These are phyloP conservation scores for Leptopterna dolabrata DNA, from an alignment of 2,888 invertebrate genomes.

Conservation along the genomic window DNA sequence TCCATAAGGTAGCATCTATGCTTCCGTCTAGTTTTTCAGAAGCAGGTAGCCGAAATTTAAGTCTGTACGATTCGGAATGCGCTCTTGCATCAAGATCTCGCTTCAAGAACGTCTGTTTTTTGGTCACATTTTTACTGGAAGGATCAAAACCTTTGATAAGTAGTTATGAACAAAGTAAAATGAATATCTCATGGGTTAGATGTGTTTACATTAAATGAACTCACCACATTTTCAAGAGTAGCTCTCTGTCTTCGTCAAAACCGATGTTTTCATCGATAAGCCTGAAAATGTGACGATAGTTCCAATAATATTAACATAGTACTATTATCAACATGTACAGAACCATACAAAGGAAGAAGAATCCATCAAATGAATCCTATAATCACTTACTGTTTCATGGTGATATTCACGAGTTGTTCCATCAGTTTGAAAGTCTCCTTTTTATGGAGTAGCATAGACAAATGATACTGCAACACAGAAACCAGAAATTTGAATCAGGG, in stretches of 20 bases:
- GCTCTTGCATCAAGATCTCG: slow-evolving; percentile 94
- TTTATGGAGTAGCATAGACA: slow-evolving; percentile 90
- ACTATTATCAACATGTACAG: too few species aligned
- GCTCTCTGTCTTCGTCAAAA: slow-evolving; percentile 85
- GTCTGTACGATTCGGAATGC: slow-evolving; percentile 90
- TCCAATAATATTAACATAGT: neutral
- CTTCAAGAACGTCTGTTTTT: slow-evolving; percentile 91
- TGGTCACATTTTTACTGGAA: slow-evolving; percentile 84
- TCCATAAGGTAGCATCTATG: slow-evolving; percentile 91
- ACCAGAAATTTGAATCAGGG: too few species aligned
- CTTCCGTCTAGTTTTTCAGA: slow-evolving; percentile 94
- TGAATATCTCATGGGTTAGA: neutral
- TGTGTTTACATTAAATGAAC: slow-evolving; percentile 11
- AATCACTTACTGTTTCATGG: slow-evolving; percentile 86
- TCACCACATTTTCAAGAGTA: slow-evolving; percentile 82
- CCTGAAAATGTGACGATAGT: slow-evolving; percentile 69
- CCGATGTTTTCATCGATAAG: slow-evolving; percentile 92
- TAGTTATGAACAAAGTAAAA: neutral
- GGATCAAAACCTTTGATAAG: neutral
- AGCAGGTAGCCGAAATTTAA: slow-evolving; percentile 86
- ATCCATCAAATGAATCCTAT: neutral
- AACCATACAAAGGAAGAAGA: too few species aligned
- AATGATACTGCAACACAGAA: slow-evolving; percentile 79
- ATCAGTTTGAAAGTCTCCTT: slow-evolving; percentile 91
- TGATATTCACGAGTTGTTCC: slow-evolving; percentile 95